Percentiles rank a stretch among this genome's conserved stretches.
Evolutionary conservation across 2,888 invertebrate species (phyloP).

Genomic region (Caenorhabditis virilis): DNA sequence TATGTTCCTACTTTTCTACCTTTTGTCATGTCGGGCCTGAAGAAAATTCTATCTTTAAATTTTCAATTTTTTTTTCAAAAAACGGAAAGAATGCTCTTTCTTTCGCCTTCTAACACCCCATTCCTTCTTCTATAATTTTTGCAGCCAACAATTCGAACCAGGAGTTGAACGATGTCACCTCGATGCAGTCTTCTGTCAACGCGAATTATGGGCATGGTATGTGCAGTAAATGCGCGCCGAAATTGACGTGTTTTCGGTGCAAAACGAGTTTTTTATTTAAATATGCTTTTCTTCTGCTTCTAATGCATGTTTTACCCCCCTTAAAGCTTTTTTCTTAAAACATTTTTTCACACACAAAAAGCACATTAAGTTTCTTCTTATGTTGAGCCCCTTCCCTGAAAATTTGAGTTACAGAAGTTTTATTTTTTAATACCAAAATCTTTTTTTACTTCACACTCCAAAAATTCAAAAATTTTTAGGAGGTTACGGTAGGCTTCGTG

Average conservation of each 20-base stretch:
- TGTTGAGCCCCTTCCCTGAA: neutral
- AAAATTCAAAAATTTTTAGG: constrained; percentile 21
- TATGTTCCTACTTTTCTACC: too few species aligned
- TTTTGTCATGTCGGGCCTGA: constrained; percentile 4
- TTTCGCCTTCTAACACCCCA: constrained; percentile 25
- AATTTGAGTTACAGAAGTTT: too few species aligned
- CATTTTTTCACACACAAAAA: too few species aligned
- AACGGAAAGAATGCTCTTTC: too few species aligned
- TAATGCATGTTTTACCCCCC: too few species aligned
- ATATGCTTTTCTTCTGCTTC: too few species aligned
- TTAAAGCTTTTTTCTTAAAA: too few species aligned
- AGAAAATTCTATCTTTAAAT: neutral
- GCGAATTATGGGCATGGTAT: constrained; percentile 42
- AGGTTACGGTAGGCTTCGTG: constrained; percentile 78
- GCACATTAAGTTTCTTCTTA: neutral
- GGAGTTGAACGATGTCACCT: constrained; percentile 10
- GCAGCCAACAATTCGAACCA: constrained; percentile 20
- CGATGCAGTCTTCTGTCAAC: constrained; percentile 25
- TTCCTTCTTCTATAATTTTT: constrained; percentile 18
- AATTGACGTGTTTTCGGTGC: too few species aligned
- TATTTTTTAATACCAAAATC: too few species aligned
- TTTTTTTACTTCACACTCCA: too few species aligned
- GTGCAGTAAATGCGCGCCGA: too few species aligned
- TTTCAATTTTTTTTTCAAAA: constrained; percentile 3
- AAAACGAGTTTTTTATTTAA: too few species aligned